Evolutionary conservation across 2,113 vertebrate species (phyloP).

Genomic region (Sapajus apella): DNA sequence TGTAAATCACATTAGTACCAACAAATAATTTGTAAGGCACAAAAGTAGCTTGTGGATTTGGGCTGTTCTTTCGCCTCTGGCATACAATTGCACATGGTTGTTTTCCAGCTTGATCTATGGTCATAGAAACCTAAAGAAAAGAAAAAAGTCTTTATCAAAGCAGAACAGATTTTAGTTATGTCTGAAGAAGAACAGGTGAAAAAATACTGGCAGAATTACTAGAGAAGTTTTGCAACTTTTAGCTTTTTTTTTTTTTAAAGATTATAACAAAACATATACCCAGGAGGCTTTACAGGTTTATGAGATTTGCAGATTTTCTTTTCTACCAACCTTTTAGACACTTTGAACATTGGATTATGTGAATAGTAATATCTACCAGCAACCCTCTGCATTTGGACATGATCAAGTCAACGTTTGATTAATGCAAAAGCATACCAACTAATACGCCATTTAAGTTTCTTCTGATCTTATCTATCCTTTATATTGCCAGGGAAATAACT

Average conservation of each 20-base stretch:
- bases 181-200: neutral
- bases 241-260: neutral
- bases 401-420: neutral
- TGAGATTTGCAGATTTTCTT: neutral
- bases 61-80: neutral
- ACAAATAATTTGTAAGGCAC: neutral
- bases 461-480: neutral
- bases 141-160: neutral
- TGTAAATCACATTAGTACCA: neutral
- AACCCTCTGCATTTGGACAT: neutral
- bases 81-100: neutral
- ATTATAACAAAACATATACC: neutral
- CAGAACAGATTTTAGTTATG: neutral
- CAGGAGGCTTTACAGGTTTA: neutral
- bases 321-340: neutral
- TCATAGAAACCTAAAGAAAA: neutral
- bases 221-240: neutral
- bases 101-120: neutral
- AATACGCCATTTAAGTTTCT: conserved; percentile 9
- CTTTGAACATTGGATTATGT: neutral
- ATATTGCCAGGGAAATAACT: neutral
- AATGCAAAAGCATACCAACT: neutral
- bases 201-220: neutral
- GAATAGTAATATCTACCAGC: neutral
- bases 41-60: neutral